These are phyloP conservation scores for Myotis pilosus DNA, from an alignment of 2,797 vertebrate genomes.

Conservation along the genomic window DNA sequence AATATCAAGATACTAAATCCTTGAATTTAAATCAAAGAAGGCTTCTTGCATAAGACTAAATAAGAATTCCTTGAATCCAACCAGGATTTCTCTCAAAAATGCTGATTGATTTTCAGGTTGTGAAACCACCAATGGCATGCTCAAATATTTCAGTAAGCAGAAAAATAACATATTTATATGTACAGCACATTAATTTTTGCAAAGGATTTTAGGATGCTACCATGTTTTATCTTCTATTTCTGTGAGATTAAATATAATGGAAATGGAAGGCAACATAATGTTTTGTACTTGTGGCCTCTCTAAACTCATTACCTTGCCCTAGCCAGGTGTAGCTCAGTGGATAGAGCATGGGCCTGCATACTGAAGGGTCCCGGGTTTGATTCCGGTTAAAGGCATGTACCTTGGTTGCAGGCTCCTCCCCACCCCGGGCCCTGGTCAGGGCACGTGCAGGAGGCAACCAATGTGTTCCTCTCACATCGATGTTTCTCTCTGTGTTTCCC, in stretches of 20 bases:
- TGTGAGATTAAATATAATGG: constrained; percentile 37
- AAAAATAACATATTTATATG: constrained; percentile 18
- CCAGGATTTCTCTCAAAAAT: neutral
- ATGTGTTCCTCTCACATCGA: too few relatives aligned
- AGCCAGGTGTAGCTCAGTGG: too few relatives aligned
- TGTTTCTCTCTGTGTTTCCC: too few relatives aligned
- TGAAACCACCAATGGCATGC: constrained; percentile 10
- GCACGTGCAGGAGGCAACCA: too few relatives aligned
- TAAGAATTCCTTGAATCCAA: neutral
- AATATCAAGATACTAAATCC: neutral
- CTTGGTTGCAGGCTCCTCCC: too few relatives aligned
- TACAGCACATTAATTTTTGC: constrained; percentile 43
- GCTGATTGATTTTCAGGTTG: neutral
- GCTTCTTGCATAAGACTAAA: neutral
- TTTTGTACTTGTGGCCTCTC: too few relatives aligned
- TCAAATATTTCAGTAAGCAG: neutral
- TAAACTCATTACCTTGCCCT: too few relatives aligned
- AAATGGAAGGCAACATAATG: constrained; percentile 28
- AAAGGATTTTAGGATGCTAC: constrained; percentile 11
- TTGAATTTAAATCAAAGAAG: constrained; percentile 24
- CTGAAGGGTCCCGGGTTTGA: too few relatives aligned
- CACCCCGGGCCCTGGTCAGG: too few relatives aligned
- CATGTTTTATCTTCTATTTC: constrained; percentile 40
- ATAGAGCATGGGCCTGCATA: too few relatives aligned
- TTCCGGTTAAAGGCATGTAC: too few relatives aligned